Conservation (phyloP, 2,888 invertebrate genomes). For the Scaptomyza flava region DNA sequence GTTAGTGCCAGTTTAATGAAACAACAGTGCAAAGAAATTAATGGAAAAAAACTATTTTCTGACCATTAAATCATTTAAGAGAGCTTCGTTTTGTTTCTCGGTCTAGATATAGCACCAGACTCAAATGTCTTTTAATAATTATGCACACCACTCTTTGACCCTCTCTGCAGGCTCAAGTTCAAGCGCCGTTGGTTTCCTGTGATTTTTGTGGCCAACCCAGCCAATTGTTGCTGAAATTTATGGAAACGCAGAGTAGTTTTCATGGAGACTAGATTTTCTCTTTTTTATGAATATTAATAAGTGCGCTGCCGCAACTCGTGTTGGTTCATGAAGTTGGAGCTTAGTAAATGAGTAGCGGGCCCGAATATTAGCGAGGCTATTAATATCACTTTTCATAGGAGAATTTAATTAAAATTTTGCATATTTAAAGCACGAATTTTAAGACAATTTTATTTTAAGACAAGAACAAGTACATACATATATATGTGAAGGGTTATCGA, state of each 20-base stretch:
- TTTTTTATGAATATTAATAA: slow-evolving; percentile 61
- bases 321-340: background rate
- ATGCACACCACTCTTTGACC: slow-evolving; percentile 32
- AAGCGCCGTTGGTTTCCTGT: background rate
- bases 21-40: too few relatives aligned
- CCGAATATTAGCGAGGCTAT: slow-evolving; percentile 10
- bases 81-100: slow-evolving; percentile 46
- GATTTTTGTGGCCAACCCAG: slow-evolving; percentile 5
- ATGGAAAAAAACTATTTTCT: slow-evolving; percentile 48
- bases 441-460: too few relatives aligned
- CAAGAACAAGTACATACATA: too few relatives aligned
- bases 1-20: too few relatives aligned
- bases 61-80: slow-evolving; percentile 74
- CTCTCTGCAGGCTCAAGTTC: slow-evolving; percentile 23
- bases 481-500: too few relatives aligned
- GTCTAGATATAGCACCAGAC: slow-evolving; percentile 36
- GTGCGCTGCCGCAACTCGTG: slow-evolving; percentile 1
- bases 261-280: slow-evolving; percentile 16
- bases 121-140: slow-evolving; percentile 70
- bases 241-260: background rate
- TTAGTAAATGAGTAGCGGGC: background rate
- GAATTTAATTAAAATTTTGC: background rate
- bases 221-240: slow-evolving; percentile 50
- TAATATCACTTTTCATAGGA: slow-evolving; percentile 3
- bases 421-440: too few relatives aligned